Percentiles rank a stretch among this genome's conserved stretches.
These are phyloP conservation scores for Solenodon paradoxus DNA, from an alignment of 2,113 vertebrate species.

Conservation along the genomic window DNA sequence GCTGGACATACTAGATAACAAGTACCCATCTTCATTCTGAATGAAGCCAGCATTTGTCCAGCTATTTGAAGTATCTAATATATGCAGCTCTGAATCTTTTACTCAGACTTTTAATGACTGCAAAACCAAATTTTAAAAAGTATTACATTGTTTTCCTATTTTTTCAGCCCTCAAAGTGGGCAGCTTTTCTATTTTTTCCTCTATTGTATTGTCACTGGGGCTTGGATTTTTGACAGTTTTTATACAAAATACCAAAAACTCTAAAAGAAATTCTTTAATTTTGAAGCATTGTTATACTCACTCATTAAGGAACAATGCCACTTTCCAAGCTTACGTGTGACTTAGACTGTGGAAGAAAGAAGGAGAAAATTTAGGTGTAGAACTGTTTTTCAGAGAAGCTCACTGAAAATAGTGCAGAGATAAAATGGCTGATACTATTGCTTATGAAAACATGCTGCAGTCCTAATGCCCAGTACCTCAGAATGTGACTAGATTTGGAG, in stretches of 20 bases:
- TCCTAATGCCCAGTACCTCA: neutral
- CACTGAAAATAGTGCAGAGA: neutral
- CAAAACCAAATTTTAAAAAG: neutral
- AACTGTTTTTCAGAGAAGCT: neutral
- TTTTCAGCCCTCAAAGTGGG: neutral
- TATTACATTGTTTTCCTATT: neutral
- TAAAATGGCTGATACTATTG: neutral
- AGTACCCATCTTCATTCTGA: neutral
- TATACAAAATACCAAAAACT: neutral
- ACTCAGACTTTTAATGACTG: neutral
- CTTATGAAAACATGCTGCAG: neutral
- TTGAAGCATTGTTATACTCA: neutral
- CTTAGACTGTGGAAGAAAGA: neutral
- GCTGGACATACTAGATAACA: neutral
- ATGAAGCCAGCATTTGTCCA: neutral
- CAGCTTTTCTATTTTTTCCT: neutral
- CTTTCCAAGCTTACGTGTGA: neutral
- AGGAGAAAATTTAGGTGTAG: neutral
- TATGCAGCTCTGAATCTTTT: neutral
- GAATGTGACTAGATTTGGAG: neutral
- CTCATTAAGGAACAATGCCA: neutral
- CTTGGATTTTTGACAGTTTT: neutral
- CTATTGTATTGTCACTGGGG: neutral
- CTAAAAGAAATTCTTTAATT: neutral
- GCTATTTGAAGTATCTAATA: neutral